phyloP scores from a whole-genome alignment of 2,113 vertebrate species.

The Xenopus laevis region DNA sequence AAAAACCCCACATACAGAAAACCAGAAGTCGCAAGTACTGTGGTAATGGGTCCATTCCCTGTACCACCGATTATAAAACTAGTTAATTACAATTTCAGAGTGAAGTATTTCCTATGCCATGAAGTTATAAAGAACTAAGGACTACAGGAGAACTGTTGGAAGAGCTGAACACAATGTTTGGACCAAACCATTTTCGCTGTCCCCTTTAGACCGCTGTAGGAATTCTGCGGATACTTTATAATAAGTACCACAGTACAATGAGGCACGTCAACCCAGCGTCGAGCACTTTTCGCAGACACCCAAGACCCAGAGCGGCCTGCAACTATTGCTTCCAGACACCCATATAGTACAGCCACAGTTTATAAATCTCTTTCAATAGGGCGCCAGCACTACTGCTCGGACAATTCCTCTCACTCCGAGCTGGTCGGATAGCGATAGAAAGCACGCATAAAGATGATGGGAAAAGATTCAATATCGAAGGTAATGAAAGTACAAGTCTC shows the following conservation, averaged over 20 bases:
- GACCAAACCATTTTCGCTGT: too few species aligned
- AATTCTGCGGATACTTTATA: too few species aligned
- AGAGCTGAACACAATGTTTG: too few species aligned
- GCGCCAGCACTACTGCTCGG: accelerated
- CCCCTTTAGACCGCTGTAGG: conserved; percentile 37
- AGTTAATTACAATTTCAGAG: accelerated
- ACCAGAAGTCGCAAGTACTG: too few species aligned
- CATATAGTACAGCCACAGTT: neutral
- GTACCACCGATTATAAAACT: too few species aligned
- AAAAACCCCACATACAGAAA: too few species aligned
- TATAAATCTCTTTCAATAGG: accelerated
- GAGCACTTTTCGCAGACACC: conserved; percentile 66
- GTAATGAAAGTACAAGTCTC: conserved; percentile 49
- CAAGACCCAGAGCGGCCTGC: too few species aligned
- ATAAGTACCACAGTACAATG: too few species aligned
- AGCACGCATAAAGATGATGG: conserved; percentile 57
- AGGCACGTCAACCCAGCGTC: conserved; percentile 59
- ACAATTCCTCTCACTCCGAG: too few species aligned
- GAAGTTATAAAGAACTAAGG: too few species aligned
- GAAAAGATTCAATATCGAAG: conserved; percentile 49
- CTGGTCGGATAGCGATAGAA: accelerated
- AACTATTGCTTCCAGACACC: conserved; percentile 48
- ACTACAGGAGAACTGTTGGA: too few species aligned
- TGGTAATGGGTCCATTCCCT: too few species aligned
- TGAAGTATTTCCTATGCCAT: conserved; percentile 57